Evolutionary conservation across 1,140 invertebrate genomes (phyloP).

Genomic region (Cryptotermes secundus): DNA sequence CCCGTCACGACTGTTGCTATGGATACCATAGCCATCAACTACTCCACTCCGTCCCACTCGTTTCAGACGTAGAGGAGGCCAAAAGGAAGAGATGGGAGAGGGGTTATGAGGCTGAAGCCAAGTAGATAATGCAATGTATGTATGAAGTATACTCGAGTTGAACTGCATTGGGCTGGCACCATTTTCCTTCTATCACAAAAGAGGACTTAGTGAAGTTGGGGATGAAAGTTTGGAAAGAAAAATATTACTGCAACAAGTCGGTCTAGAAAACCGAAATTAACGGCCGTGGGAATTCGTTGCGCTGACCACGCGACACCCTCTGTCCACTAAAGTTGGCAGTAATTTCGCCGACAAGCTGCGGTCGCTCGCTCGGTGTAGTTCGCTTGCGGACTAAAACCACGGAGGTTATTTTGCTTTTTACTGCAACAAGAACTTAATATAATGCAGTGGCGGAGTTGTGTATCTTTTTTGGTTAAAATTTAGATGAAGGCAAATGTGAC

Average conservation of each 20-base stretch:
- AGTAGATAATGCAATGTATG: background rate
- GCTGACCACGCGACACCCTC: too few species aligned
- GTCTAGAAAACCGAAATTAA: too few species aligned
- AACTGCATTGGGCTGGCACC: background rate
- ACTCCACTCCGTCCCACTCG: background rate
- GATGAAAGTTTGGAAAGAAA: background rate
- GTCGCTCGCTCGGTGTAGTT: too few species aligned
- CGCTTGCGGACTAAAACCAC: too few species aligned
- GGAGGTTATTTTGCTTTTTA: too few species aligned
- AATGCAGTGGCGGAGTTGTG: background rate
- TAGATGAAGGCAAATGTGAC: too few species aligned
- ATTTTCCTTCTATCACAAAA: background rate
- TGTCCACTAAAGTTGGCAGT: too few species aligned
- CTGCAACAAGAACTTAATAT: background rate
- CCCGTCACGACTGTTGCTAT: background rate
- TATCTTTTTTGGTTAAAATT: too few species aligned
- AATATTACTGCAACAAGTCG: background rate
- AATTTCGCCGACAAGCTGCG: too few species aligned
- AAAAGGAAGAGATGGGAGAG: background rate
- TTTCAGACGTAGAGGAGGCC: too few species aligned
- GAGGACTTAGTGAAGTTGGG: background rate
- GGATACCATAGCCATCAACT: slow-evolving; percentile 12
- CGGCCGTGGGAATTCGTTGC: too few species aligned
- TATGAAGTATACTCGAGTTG: background rate
- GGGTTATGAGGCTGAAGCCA: background rate